Base-by-base conservation (phyloP, 2,888 invertebrate genomes). In the Rhagonycha lutea region DNA sequence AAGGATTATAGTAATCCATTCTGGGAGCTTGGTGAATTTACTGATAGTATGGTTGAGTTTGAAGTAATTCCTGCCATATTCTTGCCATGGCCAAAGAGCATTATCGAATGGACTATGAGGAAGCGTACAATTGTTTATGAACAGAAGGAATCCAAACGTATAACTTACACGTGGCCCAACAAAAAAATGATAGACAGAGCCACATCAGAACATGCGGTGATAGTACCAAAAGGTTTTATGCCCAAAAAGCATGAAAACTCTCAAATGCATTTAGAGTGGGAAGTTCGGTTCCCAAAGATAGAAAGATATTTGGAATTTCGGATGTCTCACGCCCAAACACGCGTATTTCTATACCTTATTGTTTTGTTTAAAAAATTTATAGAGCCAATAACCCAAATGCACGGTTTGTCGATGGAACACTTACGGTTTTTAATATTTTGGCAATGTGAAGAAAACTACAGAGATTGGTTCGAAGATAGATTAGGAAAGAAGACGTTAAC, bases 251-350 rank as follows among this genome's bases (percentile, higher is more conserved):
- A 91, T 2, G 85, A 87, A 14, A 94, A 93, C 62, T 8, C 75
- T 7, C 14, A 83, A 84, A 74, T 79, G 78, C 69, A 92, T 75
- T 87, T 95, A 18, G 94, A 96, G 85, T 96, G 96, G 96, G 93
- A 92, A 86, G 89, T 95, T 3, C 90, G 91, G 61, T 96, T 95
- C 84, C 94, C 95, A 0, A 92, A 92, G 72, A 95, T 94, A 0
- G 95, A 95, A 85, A 90, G 92, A 24, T 94, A 92, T 83, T 87
- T 96, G 79, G 94, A 95, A 84, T 92, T 92, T 14, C 91, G 92
- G 80, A 89, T 95, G 84, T 91, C 92, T 0, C 92, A 92, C 83
- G 90, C 92, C 0, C 96, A 96, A 82, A 91, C 93, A 65, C 90
- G 93, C 77, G 91, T 94, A 74, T 93, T 93, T 83, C 88, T 95